phyloP scores from a whole-genome alignment of 2,113 vertebrate species.

The Ochotona princeps region DNA sequence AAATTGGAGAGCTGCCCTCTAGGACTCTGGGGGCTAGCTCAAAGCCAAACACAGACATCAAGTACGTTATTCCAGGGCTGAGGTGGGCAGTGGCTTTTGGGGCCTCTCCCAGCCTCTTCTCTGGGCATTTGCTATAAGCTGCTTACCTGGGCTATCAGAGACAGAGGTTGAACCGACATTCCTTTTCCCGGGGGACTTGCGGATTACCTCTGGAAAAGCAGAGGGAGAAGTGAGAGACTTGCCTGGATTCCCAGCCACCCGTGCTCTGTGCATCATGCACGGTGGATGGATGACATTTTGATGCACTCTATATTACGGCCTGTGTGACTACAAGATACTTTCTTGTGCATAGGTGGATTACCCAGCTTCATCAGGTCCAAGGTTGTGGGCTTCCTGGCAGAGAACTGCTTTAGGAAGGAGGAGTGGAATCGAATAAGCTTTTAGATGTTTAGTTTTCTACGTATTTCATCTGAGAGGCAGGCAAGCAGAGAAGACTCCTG shows the following conservation, averaged over 20 bases:
- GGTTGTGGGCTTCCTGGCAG: constrained; percentile 20
- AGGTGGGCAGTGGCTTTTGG: not conserved
- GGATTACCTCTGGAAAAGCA: too few relatives aligned
- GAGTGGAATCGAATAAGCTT: not conserved
- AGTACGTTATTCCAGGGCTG: not conserved
- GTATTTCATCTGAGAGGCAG: too few relatives aligned
- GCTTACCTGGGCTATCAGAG: not conserved
- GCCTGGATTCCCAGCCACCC: not conserved
- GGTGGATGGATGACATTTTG: not conserved
- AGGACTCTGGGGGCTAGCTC: not conserved
- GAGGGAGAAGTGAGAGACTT: not conserved
- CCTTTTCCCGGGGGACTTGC: not conserved
- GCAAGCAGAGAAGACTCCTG: too few relatives aligned
- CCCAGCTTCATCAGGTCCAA: not conserved
- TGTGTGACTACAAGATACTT: not conserved
- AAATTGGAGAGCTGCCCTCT: not conserved
- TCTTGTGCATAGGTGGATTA: not conserved
- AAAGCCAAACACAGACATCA: not conserved
- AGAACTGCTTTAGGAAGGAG: constrained; percentile 45
- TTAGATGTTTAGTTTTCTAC: too few relatives aligned
- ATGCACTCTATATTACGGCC: not conserved
- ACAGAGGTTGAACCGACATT: not conserved
- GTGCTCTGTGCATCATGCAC: rapidly evolving
- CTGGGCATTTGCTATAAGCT: not conserved
- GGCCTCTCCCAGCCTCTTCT: not conserved